Percentiles rank a stretch among this genome's conserved stretches.
phyloP scores from a whole-genome alignment of 2,888 invertebrate genomes.

The Frankliniella intonsa region DNA sequence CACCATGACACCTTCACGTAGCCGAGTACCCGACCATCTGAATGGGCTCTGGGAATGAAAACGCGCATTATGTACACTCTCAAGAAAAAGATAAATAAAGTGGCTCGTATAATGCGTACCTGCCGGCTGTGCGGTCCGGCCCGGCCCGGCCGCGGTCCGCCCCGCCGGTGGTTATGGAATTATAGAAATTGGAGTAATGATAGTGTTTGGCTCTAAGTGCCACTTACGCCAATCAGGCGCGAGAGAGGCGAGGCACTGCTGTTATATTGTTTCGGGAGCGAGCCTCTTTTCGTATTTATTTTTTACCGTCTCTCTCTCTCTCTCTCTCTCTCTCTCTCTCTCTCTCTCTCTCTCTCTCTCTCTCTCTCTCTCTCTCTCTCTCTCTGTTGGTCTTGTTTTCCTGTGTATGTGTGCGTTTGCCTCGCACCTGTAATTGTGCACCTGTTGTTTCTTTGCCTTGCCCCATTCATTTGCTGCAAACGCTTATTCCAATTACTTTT shows the following conservation, averaged over 20 bases:
- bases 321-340: conserved; percentile 30
- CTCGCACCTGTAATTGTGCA: conserved; percentile 22
- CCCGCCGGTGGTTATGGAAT: conserved; percentile 10
- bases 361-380: background rate
- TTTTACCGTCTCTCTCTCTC: conserved; percentile 23
- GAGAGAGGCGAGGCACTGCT: background rate
- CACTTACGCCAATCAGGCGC: conserved; percentile 22
- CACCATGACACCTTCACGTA: too few relatives aligned
- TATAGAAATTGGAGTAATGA: conserved; percentile 27
- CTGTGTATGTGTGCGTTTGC: background rate
- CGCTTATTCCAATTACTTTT: background rate
- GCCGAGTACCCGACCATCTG: too few relatives aligned
- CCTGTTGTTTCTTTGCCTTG: background rate
- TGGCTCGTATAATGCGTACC: too few relatives aligned
- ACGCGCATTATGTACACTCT: too few relatives aligned
- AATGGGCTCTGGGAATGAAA: too few relatives aligned
- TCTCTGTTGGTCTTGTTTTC: background rate
- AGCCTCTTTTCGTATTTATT: background rate
- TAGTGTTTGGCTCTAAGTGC: conserved; percentile 22
- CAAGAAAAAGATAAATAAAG: too few relatives aligned
- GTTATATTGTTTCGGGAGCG: background rate
- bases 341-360: background rate
- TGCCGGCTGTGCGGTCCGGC: background rate
- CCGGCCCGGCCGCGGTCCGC: background rate
- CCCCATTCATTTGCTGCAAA: background rate